Evolutionary conservation across 2,888 invertebrate species (phyloP).

Genomic region (Neelides folsomi): DNA sequence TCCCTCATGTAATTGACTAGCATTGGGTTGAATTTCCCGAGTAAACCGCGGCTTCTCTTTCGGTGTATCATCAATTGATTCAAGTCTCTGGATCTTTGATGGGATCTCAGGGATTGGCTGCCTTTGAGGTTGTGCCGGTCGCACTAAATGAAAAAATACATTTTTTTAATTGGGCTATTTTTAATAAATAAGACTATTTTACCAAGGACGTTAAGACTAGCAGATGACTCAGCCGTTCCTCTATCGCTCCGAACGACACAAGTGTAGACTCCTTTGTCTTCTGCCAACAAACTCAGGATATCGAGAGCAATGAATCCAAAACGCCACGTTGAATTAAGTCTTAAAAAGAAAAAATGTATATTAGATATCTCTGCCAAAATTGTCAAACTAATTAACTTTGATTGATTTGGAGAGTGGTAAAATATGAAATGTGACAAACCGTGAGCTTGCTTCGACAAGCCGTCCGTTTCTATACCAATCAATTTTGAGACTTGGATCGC

Average conservation of each 20-base stretch:
- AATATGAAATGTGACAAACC: background rate
- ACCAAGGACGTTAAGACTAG: conserved; percentile 60
- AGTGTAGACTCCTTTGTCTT: conserved; percentile 80
- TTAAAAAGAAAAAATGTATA: conserved; percentile 47
- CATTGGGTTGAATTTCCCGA: conserved; percentile 61
- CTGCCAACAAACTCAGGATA: conserved; percentile 66
- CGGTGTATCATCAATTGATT: conserved; percentile 41
- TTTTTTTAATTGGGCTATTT: background rate
- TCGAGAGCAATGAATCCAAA: conserved; percentile 95
- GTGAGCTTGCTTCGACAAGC: conserved; percentile 70
- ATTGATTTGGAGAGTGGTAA: background rate
- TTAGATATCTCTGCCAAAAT: too few relatives aligned
- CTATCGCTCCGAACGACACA: conserved; percentile 76
- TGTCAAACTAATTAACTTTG: too few relatives aligned
- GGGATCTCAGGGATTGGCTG: conserved; percentile 80
- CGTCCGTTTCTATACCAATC: conserved; percentile 91
- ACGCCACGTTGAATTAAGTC: conserved; percentile 86
- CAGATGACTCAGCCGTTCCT: conserved; percentile 74
- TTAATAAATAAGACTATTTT: conserved; percentile 19
- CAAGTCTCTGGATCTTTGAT: conserved; percentile 77
- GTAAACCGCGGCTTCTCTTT: conserved; percentile 76
- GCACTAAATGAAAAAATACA: background rate
- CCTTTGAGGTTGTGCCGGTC: conserved; percentile 45
- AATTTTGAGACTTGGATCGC: conserved; percentile 89
- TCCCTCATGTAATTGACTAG: conserved; percentile 77